These are phyloP conservation scores for Drosophila micromelanica DNA, from an alignment of 1,140 invertebrate species.

Conservation along the genomic window DNA sequence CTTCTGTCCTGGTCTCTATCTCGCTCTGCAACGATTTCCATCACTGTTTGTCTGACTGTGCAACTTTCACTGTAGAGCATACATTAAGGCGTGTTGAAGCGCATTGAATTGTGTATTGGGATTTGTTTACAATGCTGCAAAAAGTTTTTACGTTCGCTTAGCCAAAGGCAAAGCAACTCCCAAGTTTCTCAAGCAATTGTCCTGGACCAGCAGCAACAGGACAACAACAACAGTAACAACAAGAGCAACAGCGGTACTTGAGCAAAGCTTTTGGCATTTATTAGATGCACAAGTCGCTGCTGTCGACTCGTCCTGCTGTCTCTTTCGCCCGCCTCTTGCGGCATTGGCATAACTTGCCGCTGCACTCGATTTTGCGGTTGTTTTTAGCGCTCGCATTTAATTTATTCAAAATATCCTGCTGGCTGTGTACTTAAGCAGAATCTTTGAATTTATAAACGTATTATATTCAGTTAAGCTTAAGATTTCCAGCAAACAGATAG, in stretches of 20 bases:
- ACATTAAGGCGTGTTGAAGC: conserved; percentile 81
- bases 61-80: conserved; percentile 63
- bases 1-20: not conserved
- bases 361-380: conserved; percentile 63
- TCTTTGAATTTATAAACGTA: not conserved
- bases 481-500: conserved; percentile 14
- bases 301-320: conserved; percentile 24
- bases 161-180: conserved; percentile 71
- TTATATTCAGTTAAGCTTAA: not conserved
- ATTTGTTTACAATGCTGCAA: conserved; percentile 81
- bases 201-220: conserved; percentile 33
- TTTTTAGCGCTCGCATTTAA: conserved; percentile 44
- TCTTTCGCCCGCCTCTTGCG: conserved; percentile 9
- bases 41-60: conserved; percentile 31
- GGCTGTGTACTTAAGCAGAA: conserved; percentile 17
- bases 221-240: not conserved
- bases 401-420: conserved; percentile 69
- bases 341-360: conserved; percentile 62
- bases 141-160: conserved; percentile 81
- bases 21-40: conserved; percentile 5
- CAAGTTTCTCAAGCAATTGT: conserved; percentile 79
- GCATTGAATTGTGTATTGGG: conserved; percentile 82
- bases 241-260: conserved; percentile 14
- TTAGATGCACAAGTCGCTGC: conserved; percentile 73
- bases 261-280: conserved; percentile 66